Evolutionary conservation across 1,140 invertebrate genomes (phyloP).

Genomic region (Heliconius eleuchia): DNA sequence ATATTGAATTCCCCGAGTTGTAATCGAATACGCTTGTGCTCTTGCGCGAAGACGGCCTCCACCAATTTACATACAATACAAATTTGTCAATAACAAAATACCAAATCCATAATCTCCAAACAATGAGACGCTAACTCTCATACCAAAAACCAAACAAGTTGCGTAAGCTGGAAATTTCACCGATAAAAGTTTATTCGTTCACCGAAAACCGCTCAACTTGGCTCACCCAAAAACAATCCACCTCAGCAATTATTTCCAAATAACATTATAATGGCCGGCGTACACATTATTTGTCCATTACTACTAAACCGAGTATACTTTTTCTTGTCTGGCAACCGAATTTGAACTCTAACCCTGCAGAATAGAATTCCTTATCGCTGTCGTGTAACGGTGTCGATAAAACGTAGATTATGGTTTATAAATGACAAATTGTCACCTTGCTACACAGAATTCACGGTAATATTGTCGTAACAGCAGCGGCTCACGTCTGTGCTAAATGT

Average conservation of each 20-base stretch:
- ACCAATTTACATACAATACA: too few relatives aligned
- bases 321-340: background rate
- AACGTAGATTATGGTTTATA: constrained; percentile 36
- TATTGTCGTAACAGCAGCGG: constrained; percentile 13
- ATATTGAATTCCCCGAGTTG: too few relatives aligned
- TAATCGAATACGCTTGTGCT: too few relatives aligned
- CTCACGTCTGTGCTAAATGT: background rate
- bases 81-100: too few relatives aligned
- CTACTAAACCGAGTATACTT: constrained; percentile 33
- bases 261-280: constrained; percentile 68
- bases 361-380: background rate
- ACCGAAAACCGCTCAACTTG: constrained; percentile 35
- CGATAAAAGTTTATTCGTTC: constrained; percentile 31
- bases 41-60: too few relatives aligned
- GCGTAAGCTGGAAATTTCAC: background rate
- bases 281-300: constrained; percentile 75
- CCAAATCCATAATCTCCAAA: too few relatives aligned
- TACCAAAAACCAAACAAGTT: background rate
- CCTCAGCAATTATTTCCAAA: constrained; percentile 62
- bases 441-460: constrained; percentile 24
- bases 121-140: background rate
- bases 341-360: background rate
- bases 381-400: constrained; percentile 19
- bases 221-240: constrained; percentile 42
- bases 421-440: constrained; percentile 39